These are phyloP conservation scores for Stomatorhinus ivindoensis DNA, from an alignment of 2,113 vertebrate species.

Conservation along the genomic window DNA sequence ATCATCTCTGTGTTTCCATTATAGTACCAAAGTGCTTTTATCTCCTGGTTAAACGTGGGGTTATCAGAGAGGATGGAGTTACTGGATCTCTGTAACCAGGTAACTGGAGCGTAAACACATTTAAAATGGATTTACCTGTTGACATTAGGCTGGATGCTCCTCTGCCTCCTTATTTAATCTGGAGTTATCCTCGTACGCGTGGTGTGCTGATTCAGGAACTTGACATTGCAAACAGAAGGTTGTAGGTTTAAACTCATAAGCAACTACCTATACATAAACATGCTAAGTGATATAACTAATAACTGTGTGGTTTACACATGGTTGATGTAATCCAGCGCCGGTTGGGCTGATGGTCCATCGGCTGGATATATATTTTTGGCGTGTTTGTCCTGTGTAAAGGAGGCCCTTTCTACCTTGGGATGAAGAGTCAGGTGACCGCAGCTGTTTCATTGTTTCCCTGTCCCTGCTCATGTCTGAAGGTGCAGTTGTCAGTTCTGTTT, in stretches of 20 bases:
- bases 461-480: neutral
- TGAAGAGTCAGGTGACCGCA: neutral
- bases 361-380: neutral
- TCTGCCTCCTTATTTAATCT: neutral
- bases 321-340: neutral
- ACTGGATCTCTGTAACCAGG: neutral
- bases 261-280: neutral
- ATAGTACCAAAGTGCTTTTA: neutral
- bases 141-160: neutral
- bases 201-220: neutral
- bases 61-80: neutral
- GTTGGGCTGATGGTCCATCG: neutral
- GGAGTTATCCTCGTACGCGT: neutral
- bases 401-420: neutral
- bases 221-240: neutral
- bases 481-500: neutral
- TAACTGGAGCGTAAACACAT: neutral
- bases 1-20: neutral
- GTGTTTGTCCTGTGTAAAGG: neutral
- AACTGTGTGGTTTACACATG: neutral
- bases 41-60: neutral
- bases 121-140: neutral
- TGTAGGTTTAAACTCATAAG: neutral
- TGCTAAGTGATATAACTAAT: neutral
- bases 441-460: neutral